phyloP scores from a whole-genome alignment of 2,888 invertebrate species.

The Trachelus tabidus region DNA sequence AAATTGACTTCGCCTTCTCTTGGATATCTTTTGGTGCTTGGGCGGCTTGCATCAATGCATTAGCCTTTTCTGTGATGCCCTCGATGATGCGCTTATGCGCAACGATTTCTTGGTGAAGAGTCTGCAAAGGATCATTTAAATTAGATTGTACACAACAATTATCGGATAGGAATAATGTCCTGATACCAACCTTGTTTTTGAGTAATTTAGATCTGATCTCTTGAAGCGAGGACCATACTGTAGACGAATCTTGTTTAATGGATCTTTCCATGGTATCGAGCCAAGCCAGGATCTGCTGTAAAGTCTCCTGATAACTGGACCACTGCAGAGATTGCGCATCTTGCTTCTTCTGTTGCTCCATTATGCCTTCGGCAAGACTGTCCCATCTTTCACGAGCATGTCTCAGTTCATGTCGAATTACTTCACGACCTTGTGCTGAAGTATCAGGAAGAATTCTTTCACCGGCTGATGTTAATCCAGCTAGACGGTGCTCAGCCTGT shows the following conservation, averaged over 20 bases:
- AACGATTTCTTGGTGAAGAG: conserved; percentile 87
- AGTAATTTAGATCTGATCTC: conserved; percentile 86
- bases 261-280: conserved; percentile 85
- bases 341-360: conserved; percentile 85
- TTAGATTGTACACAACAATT: not conserved
- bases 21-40: conserved; percentile 72
- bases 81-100: conserved; percentile 93
- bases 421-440: conserved; percentile 90
- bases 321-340: conserved; percentile 86
- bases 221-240: conserved; percentile 81
- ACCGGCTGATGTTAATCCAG: conserved; percentile 79
- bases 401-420: conserved; percentile 86
- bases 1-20: conserved; percentile 78
- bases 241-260: conserved; percentile 77
- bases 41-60: conserved; percentile 72
- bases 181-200: conserved; percentile 76
- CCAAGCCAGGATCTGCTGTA: conserved; percentile 88
- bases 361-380: conserved; percentile 83
- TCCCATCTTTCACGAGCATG: conserved; percentile 89
- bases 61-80: conserved; percentile 89
- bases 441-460: conserved; percentile 94
- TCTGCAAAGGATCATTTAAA: conserved; percentile 59
- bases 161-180: not conserved
- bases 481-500: conserved; percentile 83
- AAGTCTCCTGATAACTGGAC: conserved; percentile 86